Evolutionary conservation across 2,888 invertebrate species (phyloP).

Genomic region (Ptychoptera contaminata): DNA sequence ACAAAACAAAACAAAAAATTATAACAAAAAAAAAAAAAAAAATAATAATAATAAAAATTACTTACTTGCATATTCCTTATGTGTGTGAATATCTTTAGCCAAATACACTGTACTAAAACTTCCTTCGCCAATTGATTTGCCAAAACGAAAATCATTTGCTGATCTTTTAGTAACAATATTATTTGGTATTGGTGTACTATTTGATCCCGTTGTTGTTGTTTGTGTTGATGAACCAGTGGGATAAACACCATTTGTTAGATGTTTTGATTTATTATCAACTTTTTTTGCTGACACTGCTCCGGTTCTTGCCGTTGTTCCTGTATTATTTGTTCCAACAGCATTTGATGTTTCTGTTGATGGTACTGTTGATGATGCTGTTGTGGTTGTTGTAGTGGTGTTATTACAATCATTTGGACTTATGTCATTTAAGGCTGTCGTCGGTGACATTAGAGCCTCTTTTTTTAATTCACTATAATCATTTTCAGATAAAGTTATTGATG

Average conservation of each 20-base stretch:
- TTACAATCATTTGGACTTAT: neutral
- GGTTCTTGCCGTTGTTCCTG: conserved; percentile 7
- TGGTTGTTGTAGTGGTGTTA: neutral
- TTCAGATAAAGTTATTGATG: conserved; percentile 25
- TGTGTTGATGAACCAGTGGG: neutral
- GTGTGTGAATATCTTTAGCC: conserved; percentile 79
- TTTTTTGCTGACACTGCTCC: conserved; percentile 7
- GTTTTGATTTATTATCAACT: neutral
- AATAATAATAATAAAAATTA: conserved; percentile 16
- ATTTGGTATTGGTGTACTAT: conserved; percentile 11
- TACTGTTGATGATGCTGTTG: neutral
- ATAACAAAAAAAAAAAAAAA: conserved; percentile 3
- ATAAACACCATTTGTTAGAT: conserved; percentile 9
- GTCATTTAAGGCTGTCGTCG: conserved; percentile 1
- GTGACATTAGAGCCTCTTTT: conserved; percentile 18
- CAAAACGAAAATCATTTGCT: conserved; percentile 86
- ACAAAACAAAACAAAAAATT: conserved; percentile 3
- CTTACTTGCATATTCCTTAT: conserved; percentile 90
- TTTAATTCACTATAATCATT: conserved; percentile 22
- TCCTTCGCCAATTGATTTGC: conserved; percentile 91
- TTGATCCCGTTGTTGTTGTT: neutral
- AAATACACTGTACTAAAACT: conserved; percentile 93
- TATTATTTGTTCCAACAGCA: neutral
- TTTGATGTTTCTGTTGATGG: neutral
- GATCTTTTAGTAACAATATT: conserved; percentile 41